Evolutionary conservation across 2,797 vertebrate species (phyloP).

Genomic region (Pantherophis alleghaniensis): DNA sequence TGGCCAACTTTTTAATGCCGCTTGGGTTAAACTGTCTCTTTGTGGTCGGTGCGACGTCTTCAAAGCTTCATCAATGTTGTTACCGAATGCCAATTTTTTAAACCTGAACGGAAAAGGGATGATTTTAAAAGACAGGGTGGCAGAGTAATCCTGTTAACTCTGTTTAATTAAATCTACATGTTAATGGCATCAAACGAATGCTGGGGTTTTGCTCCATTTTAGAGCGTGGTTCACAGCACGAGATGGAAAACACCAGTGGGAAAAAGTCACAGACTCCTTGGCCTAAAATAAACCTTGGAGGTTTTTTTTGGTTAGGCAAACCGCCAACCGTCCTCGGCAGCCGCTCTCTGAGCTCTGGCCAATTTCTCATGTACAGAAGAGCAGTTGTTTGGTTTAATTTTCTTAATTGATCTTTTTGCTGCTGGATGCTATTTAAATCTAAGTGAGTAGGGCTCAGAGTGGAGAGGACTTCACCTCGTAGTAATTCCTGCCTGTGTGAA

Average conservation of each 20-base stretch:
- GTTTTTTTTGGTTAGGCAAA: neutral
- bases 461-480: neutral
- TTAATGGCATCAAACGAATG: neutral
- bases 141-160: neutral
- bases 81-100: neutral
- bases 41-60: neutral
- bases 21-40: neutral
- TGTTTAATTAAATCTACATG: neutral
- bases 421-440: neutral
- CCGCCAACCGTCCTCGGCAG: neutral
- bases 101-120: neutral
- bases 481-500: conserved; percentile 15
- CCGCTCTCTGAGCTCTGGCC: neutral
- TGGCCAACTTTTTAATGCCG: neutral
- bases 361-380: conserved; percentile 14
- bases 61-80: neutral
- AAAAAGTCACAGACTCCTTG: neutral
- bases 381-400: conserved; percentile 23
- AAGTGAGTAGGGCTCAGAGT: conserved; percentile 1
- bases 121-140: neutral
- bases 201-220: neutral
- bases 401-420: conserved; percentile 20
- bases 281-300: neutral
- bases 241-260: neutral
- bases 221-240: neutral